These are phyloP conservation scores for Poecile atricapillus DNA, from an alignment of 2,113 vertebrate species.

Conservation along the genomic window DNA sequence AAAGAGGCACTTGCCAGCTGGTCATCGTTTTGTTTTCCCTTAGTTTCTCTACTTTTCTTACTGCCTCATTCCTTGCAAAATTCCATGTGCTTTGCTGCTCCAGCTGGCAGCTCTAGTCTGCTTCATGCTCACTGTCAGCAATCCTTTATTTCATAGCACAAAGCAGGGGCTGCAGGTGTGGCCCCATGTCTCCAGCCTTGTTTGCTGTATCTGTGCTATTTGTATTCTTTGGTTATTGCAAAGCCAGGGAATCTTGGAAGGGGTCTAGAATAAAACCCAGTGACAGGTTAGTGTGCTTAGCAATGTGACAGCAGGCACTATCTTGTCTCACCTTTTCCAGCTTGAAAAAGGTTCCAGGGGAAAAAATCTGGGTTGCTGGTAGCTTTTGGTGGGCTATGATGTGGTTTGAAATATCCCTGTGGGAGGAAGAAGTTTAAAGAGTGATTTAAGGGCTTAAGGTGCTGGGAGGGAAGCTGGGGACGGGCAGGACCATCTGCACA, in stretches of 20 bases:
- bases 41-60: neutral
- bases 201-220: neutral
- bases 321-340: neutral
- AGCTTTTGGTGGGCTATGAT: neutral
- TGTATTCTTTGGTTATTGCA: neutral
- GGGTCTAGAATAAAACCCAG: neutral
- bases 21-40: neutral
- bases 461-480: neutral
- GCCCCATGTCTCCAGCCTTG: accelerated
- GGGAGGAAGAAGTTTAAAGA: neutral
- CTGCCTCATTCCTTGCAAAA: neutral
- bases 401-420: neutral
- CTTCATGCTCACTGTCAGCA: neutral
- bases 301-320: neutral
- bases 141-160: neutral
- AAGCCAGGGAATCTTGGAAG: neutral
- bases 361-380: neutral
- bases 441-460: neutral
- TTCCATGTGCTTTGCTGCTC: neutral
- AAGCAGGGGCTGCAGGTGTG: neutral
- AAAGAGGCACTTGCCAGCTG: neutral
- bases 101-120: neutral
- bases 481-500: neutral
- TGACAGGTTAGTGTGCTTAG: neutral
- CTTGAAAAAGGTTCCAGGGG: neutral